These are phyloP conservation scores for Leguminivora glycinivorella DNA, from an alignment of 1,140 invertebrate genomes.

Conservation along the genomic window DNA sequence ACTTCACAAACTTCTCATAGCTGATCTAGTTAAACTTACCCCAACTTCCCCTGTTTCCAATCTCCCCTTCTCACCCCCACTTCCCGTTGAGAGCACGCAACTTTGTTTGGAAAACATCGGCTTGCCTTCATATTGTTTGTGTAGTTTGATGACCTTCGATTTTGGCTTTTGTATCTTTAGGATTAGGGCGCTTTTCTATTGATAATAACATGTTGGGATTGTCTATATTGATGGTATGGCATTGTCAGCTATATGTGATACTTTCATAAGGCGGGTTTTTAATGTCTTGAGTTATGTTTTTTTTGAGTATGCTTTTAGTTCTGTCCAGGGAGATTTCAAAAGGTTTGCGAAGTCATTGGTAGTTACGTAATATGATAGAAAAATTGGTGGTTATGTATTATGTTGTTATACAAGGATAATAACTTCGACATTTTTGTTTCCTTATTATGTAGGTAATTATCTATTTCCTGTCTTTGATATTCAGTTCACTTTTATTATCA, in stretches of 20 bases:
- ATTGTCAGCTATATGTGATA: background rate
- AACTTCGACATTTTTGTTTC: no score
- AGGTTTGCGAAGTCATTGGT: no score
- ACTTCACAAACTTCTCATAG: background rate
- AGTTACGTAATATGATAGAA: no score
- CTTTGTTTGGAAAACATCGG: conserved; percentile 21
- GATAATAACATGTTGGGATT: background rate
- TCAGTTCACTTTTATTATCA: no score
- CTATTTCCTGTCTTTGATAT: no score
- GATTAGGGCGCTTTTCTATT: background rate
- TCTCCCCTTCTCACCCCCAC: conserved; percentile 8
- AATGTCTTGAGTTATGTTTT: background rate
- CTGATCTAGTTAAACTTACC: conserved; percentile 7
- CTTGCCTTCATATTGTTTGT: conserved; percentile 7
- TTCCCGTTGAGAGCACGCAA: conserved; percentile 23
- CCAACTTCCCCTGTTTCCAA: conserved; percentile 21
- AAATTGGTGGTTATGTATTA: no score
- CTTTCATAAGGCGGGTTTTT: background rate
- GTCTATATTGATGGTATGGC: background rate
- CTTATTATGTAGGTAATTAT: no score
- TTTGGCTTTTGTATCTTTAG: background rate
- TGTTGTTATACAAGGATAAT: no score
- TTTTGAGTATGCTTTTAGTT: background rate
- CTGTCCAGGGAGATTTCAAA: background rate
- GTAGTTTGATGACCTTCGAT: background rate